Conservation (phyloP, 2,888 invertebrate species). For the Brenthis daphne region DNA sequence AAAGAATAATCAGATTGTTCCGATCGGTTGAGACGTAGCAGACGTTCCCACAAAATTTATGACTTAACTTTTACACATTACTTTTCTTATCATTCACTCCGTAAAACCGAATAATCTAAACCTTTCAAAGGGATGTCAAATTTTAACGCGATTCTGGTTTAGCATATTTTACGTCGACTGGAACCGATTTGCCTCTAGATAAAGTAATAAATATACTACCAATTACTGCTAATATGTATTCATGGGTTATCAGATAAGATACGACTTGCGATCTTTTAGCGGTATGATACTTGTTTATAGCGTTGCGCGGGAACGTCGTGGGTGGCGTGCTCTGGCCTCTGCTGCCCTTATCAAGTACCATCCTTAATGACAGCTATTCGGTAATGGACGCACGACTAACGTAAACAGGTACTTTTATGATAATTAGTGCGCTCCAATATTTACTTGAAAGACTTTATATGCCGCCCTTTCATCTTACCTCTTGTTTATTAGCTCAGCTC, state of each 20-base stretch:
- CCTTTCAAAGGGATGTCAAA: conserved; percentile 29
- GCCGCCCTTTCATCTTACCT: conserved; percentile 67
- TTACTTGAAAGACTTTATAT: conserved; percentile 67
- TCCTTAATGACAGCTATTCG: conserved; percentile 74
- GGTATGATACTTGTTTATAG: conserved; percentile 60
- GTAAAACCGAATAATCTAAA: conserved; percentile 55
- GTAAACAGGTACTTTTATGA: conserved; percentile 73
- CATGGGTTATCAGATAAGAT: conserved; percentile 60
- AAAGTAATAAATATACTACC: conserved; percentile 54
- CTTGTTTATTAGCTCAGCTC: conserved; percentile 70
- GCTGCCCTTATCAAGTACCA: conserved; percentile 53
- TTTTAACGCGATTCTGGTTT: conserved; percentile 22
- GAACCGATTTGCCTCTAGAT: conserved; percentile 35
- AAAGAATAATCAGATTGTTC: conserved; percentile 71
- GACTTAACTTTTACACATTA: conserved; percentile 74
- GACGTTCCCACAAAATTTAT: conserved; percentile 74
- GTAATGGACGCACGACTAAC: conserved; percentile 68
- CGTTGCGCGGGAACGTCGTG: conserved; percentile 57
- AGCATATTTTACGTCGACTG: conserved; percentile 13
- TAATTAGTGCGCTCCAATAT: conserved; percentile 77
- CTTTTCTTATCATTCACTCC: conserved; percentile 72
- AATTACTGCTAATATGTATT: conserved; percentile 62
- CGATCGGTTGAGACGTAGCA: conserved; percentile 64
- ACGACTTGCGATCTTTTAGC: conserved; percentile 56
- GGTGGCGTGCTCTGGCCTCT: conserved; percentile 60